Evolutionary conservation across 2,888 invertebrate species (phyloP).

Genomic region (Aphidius colemani): DNA sequence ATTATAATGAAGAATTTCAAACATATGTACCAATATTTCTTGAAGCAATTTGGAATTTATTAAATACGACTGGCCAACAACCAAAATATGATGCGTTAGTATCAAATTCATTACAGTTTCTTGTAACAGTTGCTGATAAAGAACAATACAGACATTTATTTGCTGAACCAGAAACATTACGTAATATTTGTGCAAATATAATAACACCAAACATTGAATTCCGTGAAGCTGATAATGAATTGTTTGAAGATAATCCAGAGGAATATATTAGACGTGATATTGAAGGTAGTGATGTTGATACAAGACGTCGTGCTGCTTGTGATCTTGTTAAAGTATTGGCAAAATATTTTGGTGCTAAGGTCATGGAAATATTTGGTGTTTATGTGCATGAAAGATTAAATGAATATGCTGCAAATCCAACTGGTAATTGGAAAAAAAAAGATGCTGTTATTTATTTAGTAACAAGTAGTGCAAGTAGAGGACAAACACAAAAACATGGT

Average conservation of each 20-base stretch:
- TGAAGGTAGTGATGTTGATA: slow-evolving; percentile 98
- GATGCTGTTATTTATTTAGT: slow-evolving; percentile 97
- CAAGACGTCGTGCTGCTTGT: slow-evolving; percentile 92
- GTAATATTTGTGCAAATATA: slow-evolving; percentile 96
- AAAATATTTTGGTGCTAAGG: slow-evolving; percentile 83
- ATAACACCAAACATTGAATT: slow-evolving; percentile 98
- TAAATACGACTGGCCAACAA: slow-evolving; percentile 82
- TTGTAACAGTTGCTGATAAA: slow-evolving; percentile 92
- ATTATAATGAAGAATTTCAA: slow-evolving; percentile 97
- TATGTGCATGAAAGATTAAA: slow-evolving; percentile 74
- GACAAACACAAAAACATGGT: slow-evolving; percentile 86
- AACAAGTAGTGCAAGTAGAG: slow-evolving; percentile 90
- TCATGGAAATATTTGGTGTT: slow-evolving; percentile 85
- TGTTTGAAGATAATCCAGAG: slow-evolving; percentile 98
- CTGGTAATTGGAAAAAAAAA: slow-evolving; percentile 87
- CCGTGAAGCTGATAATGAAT: slow-evolving; percentile 90
- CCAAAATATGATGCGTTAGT: slow-evolving; percentile 92
- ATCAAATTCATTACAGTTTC: slow-evolving; percentile 92
- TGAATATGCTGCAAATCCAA: slow-evolving; percentile 78
- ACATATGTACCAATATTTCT: slow-evolving; percentile 90
- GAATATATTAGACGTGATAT: slow-evolving; percentile 96
- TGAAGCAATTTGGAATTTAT: slow-evolving; percentile 90
- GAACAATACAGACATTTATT: slow-evolving; percentile 86
- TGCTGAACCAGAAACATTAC: slow-evolving; percentile 83
- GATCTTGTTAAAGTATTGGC: slow-evolving; percentile 94